Conservation (phyloP, 2,888 invertebrate genomes). For the Plutella xylostella region DNA sequence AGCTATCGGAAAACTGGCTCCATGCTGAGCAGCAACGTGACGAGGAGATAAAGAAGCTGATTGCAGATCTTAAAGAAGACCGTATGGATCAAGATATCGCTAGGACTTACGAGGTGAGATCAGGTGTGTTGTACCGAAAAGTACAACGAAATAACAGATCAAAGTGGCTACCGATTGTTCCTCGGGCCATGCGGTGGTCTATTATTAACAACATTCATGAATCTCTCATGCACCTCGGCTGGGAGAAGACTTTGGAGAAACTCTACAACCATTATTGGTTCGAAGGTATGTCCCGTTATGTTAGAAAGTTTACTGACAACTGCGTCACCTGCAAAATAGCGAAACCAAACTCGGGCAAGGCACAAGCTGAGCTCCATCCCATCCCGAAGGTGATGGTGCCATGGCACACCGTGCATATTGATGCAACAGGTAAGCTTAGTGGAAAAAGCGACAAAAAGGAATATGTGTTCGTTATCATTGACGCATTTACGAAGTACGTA, state of each 20-base stretch:
- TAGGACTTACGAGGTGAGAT: slow-evolving; percentile 3
- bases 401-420: slow-evolving; percentile 15
- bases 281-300: slow-evolving; percentile 22
- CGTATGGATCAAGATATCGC: background rate
- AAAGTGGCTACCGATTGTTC: slow-evolving; percentile 21
- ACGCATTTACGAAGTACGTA: background rate
- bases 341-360: slow-evolving; percentile 24
- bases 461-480: background rate
- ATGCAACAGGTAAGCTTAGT: slow-evolving; percentile 19
- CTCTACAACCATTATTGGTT: slow-evolving; percentile 28
- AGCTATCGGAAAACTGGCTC: slow-evolving; percentile 1
- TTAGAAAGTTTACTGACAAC: slow-evolving; percentile 27
- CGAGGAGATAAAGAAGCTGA: slow-evolving; percentile 10
- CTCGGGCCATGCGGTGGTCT: slow-evolving; percentile 22
- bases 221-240: slow-evolving; percentile 20
- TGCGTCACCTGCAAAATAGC: slow-evolving; percentile 28
- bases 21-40: slow-evolving; percentile 14
- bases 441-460: slow-evolving; percentile 9
- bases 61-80: background rate
- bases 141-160: slow-evolving; percentile 19
- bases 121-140: background rate
- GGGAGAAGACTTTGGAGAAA: slow-evolving; percentile 22
- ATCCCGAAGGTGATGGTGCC: slow-evolving; percentile 23
- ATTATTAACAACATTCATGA: slow-evolving; percentile 24
- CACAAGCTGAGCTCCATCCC: slow-evolving; percentile 25